Evolutionary conservation across 1,140 invertebrate genomes (phyloP), one percentile per base, ranked within the genome.

Genomic region (Brachionus rotundiformis): DNA sequence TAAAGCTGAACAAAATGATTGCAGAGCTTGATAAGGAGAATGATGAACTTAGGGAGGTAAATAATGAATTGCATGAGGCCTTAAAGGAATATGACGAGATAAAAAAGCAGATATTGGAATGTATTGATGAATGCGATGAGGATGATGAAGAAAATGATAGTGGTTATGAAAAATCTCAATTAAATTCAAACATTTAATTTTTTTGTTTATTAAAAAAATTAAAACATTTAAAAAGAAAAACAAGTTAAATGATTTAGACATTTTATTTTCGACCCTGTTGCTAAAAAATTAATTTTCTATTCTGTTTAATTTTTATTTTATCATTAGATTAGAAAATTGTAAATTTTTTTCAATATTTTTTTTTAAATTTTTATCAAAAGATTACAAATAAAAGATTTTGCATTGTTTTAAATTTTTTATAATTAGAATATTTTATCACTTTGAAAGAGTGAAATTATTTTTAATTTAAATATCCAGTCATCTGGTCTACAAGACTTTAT

Each of bases 81-180:
- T 23, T 79, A 3, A 79, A 33, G 11, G 47, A 79, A 59, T 79
- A 59, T 41, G 33, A 79, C 25, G 76, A 79, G 16, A 79, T 79
- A 7, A 79, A 79, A 25, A 41, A 44, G 13, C 76, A 39, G 29
- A 36, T 79, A 23, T 19, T 59, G 11, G 76, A 79, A 23, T 79
- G 19, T 11, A 79, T 79, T 25, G 59, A 79, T 33, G 76, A 79
- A 54, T 36, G 31, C 16, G 59, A 59, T 33, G 76, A 79, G 41
- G 76, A 79, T 23, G 76, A 59, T 33, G 76, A 54, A 44, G 49
- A 79, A 59, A 31, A 77, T 16, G 47, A 79, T 23, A 76, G 73
- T 54, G 73, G 63, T 68, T 68, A 68, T 33, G 63, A 68, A 13
- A 68, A 68, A 68, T 68, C 63, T 13, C 63, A 68, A 31, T 68